Evolutionary conservation across 2,888 invertebrate genomes (phyloP).

Genomic region (Octonoba sinensis): DNA sequence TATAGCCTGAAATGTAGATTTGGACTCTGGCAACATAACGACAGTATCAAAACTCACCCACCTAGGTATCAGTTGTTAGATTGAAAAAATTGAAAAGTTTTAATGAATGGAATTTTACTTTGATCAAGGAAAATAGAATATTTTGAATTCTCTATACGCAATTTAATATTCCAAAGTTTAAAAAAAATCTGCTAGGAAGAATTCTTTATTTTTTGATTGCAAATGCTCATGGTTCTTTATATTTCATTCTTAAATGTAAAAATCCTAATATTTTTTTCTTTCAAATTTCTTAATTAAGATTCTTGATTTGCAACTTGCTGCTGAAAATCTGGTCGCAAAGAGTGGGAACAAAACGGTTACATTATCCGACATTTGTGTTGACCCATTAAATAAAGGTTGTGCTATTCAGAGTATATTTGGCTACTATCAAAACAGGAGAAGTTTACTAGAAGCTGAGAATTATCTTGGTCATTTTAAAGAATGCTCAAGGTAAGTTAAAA

Average conservation of each 20-base stretch:
- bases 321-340: slow-evolving; percentile 67
- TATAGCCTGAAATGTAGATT: no score
- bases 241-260: background rate
- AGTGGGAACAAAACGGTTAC: slow-evolving; percentile 66
- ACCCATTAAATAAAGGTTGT: slow-evolving; percentile 86
- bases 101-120: no score
- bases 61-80: no score
- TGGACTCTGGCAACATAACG: no score
- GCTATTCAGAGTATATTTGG: slow-evolving; percentile 91
- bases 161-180: no score
- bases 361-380: slow-evolving; percentile 89
- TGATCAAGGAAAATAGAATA: no score
- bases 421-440: slow-evolving; percentile 84
- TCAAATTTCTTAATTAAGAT: slow-evolving; percentile 28
- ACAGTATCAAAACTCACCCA: no score
- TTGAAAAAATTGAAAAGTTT: no score
- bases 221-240: no score
- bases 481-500: slow-evolving; percentile 77
- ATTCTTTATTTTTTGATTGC: no score
- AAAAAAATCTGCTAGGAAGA: no score
- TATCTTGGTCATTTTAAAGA: slow-evolving; percentile 83
- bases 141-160: no score
- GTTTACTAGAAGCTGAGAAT: slow-evolving; percentile 74
- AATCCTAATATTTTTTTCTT: background rate
- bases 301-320: slow-evolving; percentile 52